Evolutionary conservation across 2,888 invertebrate genomes (phyloP), one percentile per base, ranked within the genome.

Genomic region (Chorisops tibialis): DNA sequence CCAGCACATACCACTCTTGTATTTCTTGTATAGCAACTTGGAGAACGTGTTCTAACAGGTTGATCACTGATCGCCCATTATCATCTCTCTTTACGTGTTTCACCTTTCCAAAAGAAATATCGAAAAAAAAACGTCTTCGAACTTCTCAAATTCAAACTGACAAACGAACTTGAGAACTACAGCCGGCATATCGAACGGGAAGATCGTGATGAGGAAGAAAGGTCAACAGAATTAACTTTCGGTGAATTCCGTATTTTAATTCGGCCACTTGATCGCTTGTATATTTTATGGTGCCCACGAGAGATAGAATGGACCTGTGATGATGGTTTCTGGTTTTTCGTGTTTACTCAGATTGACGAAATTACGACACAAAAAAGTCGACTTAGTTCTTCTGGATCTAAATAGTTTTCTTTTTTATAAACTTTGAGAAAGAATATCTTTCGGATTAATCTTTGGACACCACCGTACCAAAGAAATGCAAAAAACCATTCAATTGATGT

Each of bases 271-370:
- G 47, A 47, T 22, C 47, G 47, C n/a, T n/a, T n/a, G n/a, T n/a
- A n/a, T n/a, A 22, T 47, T 22, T 6, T 14, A 18, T 45, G 18
- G 9, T 18, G 19, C 5, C 45, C 22, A 24, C 48, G 24, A 48
- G 16, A 45, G 16, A 45, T 56, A 30, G 43, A 56, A 35, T 56
- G 56, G 43, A 45, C 35, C 45, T 35, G 16, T 35, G 18, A 35
- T n/a, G n/a, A n/a, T n/a, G 12, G n/a, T 52, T 56, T 56, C 56
- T 45, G 56, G 56, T 56, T 56, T 56, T 56, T 56, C 56, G 43
- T 56, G 56, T 56, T 56, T 45, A 45, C 45, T 30, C 45, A 43
- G 19, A 45, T 56, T 24, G 30, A 56, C 43, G 56, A 30, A 18
- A 56, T 56, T 45, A 35, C 45, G 12, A 9, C 43, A 30, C 39